Evolutionary conservation across 2,888 invertebrate species (phyloP).

Genomic region (Gonocerus acuteangulatus): DNA sequence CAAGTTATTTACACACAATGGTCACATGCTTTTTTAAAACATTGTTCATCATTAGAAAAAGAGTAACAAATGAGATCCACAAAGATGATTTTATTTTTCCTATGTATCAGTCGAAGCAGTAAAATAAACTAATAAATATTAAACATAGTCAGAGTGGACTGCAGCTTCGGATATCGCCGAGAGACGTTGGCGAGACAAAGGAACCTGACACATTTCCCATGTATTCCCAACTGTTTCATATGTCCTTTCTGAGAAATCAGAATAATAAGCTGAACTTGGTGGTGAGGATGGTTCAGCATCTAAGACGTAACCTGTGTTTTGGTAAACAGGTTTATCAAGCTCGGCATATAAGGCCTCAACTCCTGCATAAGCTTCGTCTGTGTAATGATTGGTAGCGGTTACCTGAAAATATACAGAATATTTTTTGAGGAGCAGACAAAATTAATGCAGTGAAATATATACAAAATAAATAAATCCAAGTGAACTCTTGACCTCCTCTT

Average conservation of each 20-base stretch:
- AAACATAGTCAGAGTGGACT: constrained; percentile 52
- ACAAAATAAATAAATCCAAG: background rate
- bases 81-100: too few species aligned
- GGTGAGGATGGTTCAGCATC: constrained; percentile 48
- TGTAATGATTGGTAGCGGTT: constrained; percentile 61
- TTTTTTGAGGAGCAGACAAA: too few species aligned
- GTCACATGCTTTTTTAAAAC: too few species aligned
- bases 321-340: constrained; percentile 62
- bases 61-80: too few species aligned
- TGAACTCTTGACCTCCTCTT: background rate
- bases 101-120: too few species aligned
- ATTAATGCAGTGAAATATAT: background rate
- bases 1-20: too few species aligned
- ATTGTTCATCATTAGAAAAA: too few species aligned
- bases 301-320: constrained; percentile 56
- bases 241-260: constrained; percentile 57
- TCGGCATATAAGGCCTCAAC: constrained; percentile 61
- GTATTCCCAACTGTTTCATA: constrained; percentile 54
- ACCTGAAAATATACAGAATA: constrained; percentile 37
- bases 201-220: constrained; percentile 40
- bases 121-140: too few species aligned
- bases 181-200: constrained; percentile 43
- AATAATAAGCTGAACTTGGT: constrained; percentile 68
- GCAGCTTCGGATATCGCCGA: constrained; percentile 54
- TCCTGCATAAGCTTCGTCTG: constrained; percentile 54